These are phyloP conservation scores for Nicator chloris DNA, from an alignment of 2,113 vertebrate species.

Conservation along the genomic window DNA sequence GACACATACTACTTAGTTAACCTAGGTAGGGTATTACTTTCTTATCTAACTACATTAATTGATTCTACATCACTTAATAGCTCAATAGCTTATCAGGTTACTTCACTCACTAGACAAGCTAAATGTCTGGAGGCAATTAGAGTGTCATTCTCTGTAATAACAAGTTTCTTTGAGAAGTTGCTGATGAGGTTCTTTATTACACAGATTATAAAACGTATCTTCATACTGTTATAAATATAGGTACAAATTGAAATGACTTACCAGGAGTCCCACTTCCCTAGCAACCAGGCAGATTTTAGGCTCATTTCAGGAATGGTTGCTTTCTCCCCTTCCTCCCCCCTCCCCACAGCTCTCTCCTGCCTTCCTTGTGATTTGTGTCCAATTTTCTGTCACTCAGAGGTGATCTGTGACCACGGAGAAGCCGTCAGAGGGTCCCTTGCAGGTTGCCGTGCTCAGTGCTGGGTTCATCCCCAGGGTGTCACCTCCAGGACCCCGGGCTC, in stretches of 20 bases:
- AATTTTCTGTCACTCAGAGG: constrained; percentile 53
- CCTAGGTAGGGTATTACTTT: constrained; percentile 66
- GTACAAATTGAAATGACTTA: constrained; percentile 58
- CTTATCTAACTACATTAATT: constrained; percentile 73
- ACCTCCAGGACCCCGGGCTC: background rate
- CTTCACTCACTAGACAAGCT: constrained; percentile 66
- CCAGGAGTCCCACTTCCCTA: constrained; percentile 47
- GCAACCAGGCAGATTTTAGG: constrained; percentile 48
- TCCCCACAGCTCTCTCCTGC: background rate
- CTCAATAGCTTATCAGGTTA: constrained; percentile 72
- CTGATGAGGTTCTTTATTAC: constrained; percentile 73
- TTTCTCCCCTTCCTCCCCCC: background rate
- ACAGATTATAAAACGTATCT: constrained; percentile 65
- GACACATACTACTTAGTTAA: constrained; percentile 65
- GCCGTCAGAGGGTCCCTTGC: background rate
- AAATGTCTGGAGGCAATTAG: constrained; percentile 73
- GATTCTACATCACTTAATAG: constrained; percentile 74
- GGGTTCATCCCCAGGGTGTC: background rate
- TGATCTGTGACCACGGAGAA: background rate
- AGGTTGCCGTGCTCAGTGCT: constrained; percentile 4
- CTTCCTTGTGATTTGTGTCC: background rate
- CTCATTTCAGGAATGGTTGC: background rate
- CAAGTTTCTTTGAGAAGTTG: constrained; percentile 74
- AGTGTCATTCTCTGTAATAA: constrained; percentile 72
- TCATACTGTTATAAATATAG: constrained; percentile 57